These are phyloP conservation scores for Zeus faber DNA, from an alignment of 2,113 vertebrate genomes.

Conservation along the genomic window DNA sequence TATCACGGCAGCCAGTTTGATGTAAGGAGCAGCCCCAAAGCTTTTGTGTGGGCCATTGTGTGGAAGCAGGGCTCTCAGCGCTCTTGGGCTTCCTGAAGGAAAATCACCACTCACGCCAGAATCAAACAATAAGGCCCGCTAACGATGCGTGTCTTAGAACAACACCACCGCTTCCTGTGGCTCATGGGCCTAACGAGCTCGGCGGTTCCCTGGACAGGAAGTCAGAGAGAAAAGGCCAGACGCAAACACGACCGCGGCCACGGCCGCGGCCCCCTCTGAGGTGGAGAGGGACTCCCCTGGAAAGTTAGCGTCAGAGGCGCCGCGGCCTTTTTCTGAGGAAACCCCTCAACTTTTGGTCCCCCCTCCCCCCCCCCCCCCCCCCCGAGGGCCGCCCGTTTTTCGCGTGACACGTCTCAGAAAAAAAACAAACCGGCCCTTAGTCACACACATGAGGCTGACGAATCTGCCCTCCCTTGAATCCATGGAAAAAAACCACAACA, in stretches of 20 bases:
- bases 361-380: slow-evolving; percentile 10
- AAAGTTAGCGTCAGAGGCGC: slow-evolving; percentile 39
- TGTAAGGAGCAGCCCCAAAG: slow-evolving; percentile 41
- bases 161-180: slow-evolving; percentile 71
- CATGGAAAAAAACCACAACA: slow-evolving; percentile 35
- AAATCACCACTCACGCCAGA: slow-evolving; percentile 73
- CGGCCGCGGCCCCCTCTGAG: too few relatives aligned
- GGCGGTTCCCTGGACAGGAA: slow-evolving; percentile 63
- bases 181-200: slow-evolving; percentile 62
- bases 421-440: not conserved
- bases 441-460: too few relatives aligned
- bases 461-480: too few relatives aligned
- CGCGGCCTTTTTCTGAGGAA: not conserved
- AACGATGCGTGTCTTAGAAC: slow-evolving; percentile 69
- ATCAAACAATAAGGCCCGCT: slow-evolving; percentile 75
- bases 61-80: slow-evolving; percentile 50
- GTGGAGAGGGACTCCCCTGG: slow-evolving; percentile 32
- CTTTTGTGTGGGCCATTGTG: slow-evolving; percentile 66
- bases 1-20: slow-evolving; percentile 44
- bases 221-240: slow-evolving; percentile 50
- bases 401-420: not conserved
- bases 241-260: slow-evolving; percentile 54
- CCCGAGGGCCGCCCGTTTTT: not conserved
- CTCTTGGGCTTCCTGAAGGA: slow-evolving; percentile 76
- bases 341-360: slow-evolving; percentile 15